These are phyloP conservation scores for Myotis myotis DNA, from an alignment of 2,797 vertebrate species.

Conservation along the genomic window DNA sequence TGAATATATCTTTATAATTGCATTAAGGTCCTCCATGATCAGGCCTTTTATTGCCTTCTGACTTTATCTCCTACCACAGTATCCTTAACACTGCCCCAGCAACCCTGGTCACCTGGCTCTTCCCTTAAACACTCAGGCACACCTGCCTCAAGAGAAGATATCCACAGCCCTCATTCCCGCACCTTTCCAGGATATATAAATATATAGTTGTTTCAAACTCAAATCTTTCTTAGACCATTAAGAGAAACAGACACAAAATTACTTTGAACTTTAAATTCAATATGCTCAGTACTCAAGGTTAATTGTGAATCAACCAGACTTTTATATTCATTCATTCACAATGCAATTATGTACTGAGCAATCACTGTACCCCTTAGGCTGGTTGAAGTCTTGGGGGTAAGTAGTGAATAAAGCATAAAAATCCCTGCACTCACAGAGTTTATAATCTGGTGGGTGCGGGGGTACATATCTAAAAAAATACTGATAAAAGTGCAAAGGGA, in stretches of 20 bases:
- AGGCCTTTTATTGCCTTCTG: not conserved
- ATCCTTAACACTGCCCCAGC: not conserved
- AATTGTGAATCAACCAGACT: not conserved
- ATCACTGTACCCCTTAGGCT: not conserved
- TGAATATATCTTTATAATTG: not conserved
- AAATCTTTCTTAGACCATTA: not conserved
- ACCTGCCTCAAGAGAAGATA: not conserved
- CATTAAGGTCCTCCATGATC: not conserved
- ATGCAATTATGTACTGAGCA: not conserved
- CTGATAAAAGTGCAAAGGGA: not conserved
- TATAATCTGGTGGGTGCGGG: not conserved
- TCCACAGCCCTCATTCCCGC: not conserved
- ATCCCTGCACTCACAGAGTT: not conserved
- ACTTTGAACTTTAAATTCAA: not conserved
- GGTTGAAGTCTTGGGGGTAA: not conserved
- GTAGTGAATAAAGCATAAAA: not conserved
- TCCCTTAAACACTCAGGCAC: not conserved
- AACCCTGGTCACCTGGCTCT: not conserved
- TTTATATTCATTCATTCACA: not conserved
- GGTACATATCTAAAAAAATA: not conserved
- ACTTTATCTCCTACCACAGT: not conserved
- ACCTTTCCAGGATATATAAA: not conserved
- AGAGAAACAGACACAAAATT: not conserved
- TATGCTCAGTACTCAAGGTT: not conserved
- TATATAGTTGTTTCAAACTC: not conserved